Conservation (phyloP, 2,113 vertebrate species). For the Corythoichthys intestinalis region DNA sequence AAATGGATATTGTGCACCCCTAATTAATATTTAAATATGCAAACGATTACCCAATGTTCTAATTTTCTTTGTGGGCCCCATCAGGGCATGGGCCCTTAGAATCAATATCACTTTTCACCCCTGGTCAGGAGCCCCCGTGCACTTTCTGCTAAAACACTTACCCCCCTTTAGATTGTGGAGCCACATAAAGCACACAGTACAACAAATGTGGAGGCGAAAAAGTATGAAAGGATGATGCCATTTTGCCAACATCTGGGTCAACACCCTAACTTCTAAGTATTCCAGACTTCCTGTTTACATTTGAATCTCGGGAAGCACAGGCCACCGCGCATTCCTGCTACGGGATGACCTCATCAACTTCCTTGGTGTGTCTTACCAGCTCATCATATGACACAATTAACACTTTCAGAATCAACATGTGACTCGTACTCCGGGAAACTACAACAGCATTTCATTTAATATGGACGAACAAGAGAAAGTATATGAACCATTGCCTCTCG, state of each 20-base stretch:
- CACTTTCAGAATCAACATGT: neutral
- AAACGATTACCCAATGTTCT: too few relatives aligned
- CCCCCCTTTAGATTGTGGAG: neutral
- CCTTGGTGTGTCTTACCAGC: neutral
- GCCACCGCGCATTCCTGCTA: neutral
- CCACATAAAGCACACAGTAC: neutral
- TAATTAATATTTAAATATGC: too few relatives aligned
- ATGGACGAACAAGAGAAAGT: neutral
- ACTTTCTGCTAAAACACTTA: conserved; percentile 52
- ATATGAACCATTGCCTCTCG: neutral
- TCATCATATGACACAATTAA: neutral
- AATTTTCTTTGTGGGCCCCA: too few relatives aligned
- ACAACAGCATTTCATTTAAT: neutral
- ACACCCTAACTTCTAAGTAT: neutral
- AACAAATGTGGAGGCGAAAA: neutral
- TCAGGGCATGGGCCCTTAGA: too few relatives aligned
- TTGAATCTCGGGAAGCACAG: neutral
- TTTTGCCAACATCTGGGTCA: neutral
- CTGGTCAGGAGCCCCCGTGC: conserved; percentile 32
- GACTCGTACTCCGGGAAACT: neutral
- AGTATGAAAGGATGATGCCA: neutral
- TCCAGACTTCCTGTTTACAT: neutral
- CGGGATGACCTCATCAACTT: neutral
- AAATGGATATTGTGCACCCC: too few relatives aligned
- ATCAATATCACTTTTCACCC: too few relatives aligned